Percentiles rank a stretch among this genome's conserved stretches.
phyloP scores from a whole-genome alignment of 2,888 invertebrate genomes.

The Ashinkailepas kermadecensis region DNA sequence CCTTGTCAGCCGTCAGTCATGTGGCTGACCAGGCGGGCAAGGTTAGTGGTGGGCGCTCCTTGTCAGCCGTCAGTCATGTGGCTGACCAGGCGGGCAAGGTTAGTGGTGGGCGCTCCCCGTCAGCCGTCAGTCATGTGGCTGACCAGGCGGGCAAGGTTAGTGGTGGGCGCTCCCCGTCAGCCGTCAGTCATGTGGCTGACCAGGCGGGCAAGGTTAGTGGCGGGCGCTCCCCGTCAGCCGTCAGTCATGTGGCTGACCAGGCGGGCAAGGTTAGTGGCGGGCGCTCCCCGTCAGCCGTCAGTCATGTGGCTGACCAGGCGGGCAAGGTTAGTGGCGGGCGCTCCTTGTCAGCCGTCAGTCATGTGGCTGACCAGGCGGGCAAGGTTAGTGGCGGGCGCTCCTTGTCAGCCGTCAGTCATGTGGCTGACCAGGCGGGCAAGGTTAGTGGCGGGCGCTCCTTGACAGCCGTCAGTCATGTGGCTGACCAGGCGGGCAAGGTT shows the following conservation, averaged over 20 bases:
- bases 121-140: constrained; percentile 66
- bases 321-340: background rate
- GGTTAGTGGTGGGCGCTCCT: too few species aligned
- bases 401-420: constrained; percentile 65
- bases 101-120: constrained; percentile 32
- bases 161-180: constrained; percentile 44
- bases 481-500: background rate
- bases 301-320: background rate
- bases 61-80: too few species aligned
- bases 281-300: too few species aligned
- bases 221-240: constrained; percentile 50
- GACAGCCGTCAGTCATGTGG: too few species aligned
- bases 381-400: background rate
- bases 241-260: constrained; percentile 51
- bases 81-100: constrained; percentile 2
- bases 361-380: background rate
- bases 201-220: constrained; percentile 2
- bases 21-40: background rate
- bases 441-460: background rate
- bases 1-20: too few species aligned
- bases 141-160: background rate
- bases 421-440: constrained; percentile 1
- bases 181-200: constrained; percentile 56
- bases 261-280: background rate
- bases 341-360: constrained; percentile 60